phyloP scores from a whole-genome alignment of 2,888 invertebrate genomes.

The Trissoscelio sp. region DNA sequence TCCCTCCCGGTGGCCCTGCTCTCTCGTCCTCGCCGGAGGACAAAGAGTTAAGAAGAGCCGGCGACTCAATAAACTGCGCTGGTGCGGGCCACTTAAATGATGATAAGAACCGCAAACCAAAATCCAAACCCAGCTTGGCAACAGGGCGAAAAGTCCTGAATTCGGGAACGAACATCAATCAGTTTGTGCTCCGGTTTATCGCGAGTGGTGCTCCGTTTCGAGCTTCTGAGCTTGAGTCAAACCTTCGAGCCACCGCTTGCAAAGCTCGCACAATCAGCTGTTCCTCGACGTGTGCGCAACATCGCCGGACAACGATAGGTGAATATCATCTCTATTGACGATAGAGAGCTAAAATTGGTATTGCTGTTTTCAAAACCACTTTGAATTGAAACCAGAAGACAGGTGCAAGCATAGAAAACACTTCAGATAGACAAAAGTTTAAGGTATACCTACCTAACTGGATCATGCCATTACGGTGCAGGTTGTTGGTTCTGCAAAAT shows the following conservation, averaged over 20 bases:
- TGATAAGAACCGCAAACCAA: conserved; percentile 25
- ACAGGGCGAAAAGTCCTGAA: conserved; percentile 27
- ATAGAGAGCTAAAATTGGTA: background rate
- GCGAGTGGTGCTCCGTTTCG: background rate
- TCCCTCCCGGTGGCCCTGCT: background rate
- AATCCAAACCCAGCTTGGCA: conserved; percentile 35
- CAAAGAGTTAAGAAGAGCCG: no score
- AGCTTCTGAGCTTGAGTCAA: conserved; percentile 43
- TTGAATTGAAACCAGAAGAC: no score
- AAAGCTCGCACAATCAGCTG: conserved; percentile 73
- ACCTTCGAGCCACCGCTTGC: conserved; percentile 63
- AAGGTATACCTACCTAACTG: no score
- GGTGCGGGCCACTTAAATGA: conserved; percentile 46
- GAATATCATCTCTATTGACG: no score
- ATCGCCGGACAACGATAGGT: conserved; percentile 61
- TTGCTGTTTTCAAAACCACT: no score
- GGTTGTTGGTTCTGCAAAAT: no score
- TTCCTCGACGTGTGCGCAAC: conserved; percentile 69
- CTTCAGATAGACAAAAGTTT: no score
- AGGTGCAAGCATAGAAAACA: no score
- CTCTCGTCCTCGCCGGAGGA: background rate
- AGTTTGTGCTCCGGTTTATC: no score
- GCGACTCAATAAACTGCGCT: no score
- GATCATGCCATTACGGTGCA: no score
- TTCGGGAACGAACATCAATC: no score